These are phyloP conservation scores for Forbesichthys agassizii DNA, from an alignment of 2,113 vertebrate genomes.

Conservation along the genomic window DNA sequence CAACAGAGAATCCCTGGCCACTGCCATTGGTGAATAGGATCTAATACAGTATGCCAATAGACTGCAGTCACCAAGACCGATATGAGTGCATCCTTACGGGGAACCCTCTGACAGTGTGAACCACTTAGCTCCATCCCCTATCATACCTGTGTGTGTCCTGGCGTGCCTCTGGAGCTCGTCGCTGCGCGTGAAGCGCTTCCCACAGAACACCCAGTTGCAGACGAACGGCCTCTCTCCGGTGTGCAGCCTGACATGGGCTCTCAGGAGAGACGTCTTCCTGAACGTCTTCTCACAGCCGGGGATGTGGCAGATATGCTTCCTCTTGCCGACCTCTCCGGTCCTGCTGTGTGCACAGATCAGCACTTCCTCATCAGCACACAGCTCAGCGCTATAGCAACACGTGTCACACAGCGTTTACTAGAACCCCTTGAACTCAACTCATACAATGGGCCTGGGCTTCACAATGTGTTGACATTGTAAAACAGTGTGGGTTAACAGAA, in stretches of 20 bases:
- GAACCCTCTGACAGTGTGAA: no score
- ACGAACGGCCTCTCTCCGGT: conserved; percentile 94
- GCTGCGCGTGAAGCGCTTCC: conserved; percentile 93
- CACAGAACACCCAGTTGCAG: conserved; percentile 96
- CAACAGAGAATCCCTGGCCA: no score
- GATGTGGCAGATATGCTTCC: conserved; percentile 96
- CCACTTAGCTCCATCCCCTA: not conserved
- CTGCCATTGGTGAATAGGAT: no score
- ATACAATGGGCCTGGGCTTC: not conserved
- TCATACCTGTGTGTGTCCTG: conserved; percentile 92
- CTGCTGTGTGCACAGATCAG: conserved; percentile 55
- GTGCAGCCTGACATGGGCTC: conserved; percentile 93
- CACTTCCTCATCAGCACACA: not conserved
- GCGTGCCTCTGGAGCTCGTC: conserved; percentile 95
- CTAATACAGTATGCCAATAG: no score
- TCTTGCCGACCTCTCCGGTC: conserved; percentile 90
- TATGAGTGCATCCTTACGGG: no score
- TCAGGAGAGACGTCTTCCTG: conserved; percentile 91
- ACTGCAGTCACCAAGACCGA: no score
- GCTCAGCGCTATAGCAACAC: not conserved
- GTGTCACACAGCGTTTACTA: not conserved
- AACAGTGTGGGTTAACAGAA: no score
- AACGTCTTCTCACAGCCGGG: conserved; percentile 94
- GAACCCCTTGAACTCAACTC: not conserved
- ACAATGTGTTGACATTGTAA: no score